These are phyloP conservation scores for Hirtodrosophila duncani DNA, from an alignment of 2,888 invertebrate species.

Conservation along the genomic window DNA sequence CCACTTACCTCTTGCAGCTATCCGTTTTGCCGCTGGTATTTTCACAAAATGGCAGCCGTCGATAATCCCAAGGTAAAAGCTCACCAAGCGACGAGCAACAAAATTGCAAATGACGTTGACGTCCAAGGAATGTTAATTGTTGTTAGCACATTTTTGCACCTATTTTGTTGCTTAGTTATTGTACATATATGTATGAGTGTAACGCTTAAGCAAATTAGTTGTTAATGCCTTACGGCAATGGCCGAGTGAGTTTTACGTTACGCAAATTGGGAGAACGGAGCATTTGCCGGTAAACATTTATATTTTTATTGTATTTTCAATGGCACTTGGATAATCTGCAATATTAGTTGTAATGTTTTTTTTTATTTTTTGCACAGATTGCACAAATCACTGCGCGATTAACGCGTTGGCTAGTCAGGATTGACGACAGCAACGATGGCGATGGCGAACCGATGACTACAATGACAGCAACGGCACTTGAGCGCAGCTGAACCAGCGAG, in stretches of 20 bases:
- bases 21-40: conserved; percentile 74
- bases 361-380: too few relatives aligned
- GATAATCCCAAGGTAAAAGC: conserved; percentile 42
- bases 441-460: conserved; percentile 10
- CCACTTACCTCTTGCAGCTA: conserved; percentile 68
- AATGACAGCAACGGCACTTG: conserved; percentile 41
- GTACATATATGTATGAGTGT: conserved; percentile 32
- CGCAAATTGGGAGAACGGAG: too few relatives aligned
- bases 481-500: conserved; percentile 72
- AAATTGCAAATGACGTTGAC: conserved; percentile 20
- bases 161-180: conserved; percentile 15
- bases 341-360: too few relatives aligned
- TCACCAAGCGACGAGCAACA: conserved; percentile 16
- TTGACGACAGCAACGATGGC: conserved; percentile 26
- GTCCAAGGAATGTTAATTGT: conserved; percentile 40
- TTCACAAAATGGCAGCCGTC: conserved; percentile 54
- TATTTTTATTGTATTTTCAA: conserved; percentile 26
- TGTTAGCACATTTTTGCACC: conserved; percentile 46
- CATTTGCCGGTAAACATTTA: too few relatives aligned
- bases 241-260: too few relatives aligned
- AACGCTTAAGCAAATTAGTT: conserved; percentile 46
- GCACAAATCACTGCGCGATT: too few relatives aligned
- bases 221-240: conserved; percentile 21
- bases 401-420: too few relatives aligned
- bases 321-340: conserved; percentile 19